These are phyloP conservation scores for Loriculus beryllinus DNA, from an alignment of 2,797 vertebrate species.

Conservation along the genomic window DNA sequence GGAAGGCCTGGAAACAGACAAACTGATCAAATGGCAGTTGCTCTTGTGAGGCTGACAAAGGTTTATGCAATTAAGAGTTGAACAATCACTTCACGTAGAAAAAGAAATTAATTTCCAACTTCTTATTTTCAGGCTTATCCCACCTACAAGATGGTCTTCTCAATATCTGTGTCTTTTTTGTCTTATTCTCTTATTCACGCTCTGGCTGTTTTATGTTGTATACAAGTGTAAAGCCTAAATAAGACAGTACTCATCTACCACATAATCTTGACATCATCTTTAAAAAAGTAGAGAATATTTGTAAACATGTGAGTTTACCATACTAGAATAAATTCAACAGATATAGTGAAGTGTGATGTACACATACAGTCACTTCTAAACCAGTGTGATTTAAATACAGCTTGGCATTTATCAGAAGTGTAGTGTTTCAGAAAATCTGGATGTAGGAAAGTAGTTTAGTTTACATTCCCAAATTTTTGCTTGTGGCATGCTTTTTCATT, in stretches of 20 bases:
- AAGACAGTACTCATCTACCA: not conserved
- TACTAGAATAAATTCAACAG: not conserved
- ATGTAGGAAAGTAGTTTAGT: not conserved
- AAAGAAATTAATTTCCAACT: not conserved
- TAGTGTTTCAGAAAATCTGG: not conserved
- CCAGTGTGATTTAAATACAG: not conserved
- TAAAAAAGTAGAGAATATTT: not conserved
- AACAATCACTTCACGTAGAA: not conserved
- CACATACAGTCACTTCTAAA: not conserved
- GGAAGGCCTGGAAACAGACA: not conserved
- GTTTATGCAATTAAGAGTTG: not conserved
- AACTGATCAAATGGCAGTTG: rapidly evolving
- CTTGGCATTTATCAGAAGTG: not conserved
- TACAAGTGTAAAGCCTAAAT: not conserved
- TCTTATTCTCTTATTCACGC: not conserved
- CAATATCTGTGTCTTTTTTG: not conserved
- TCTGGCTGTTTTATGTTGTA: not conserved
- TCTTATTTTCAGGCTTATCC: not conserved
- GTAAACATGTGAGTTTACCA: not conserved
- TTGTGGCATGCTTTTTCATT: not conserved
- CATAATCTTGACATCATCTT: not conserved
- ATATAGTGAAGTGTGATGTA: not conserved
- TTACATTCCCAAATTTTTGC: not conserved
- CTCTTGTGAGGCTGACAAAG: not conserved
- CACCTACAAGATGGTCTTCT: not conserved